phyloP scores from a whole-genome alignment of 2,888 invertebrate species.

The Eristalis tenax region DNA sequence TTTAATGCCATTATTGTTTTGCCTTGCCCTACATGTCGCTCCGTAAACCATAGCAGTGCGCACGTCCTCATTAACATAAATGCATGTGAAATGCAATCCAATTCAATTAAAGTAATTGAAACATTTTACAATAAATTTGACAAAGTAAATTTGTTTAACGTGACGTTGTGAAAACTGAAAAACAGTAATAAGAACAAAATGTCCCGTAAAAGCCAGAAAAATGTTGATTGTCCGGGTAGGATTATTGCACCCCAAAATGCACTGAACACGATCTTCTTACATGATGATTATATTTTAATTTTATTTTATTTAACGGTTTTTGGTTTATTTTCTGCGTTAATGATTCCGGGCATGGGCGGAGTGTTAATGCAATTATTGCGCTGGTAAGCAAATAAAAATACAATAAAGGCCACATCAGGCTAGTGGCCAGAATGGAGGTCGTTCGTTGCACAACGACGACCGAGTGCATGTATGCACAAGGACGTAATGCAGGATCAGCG shows the following conservation, averaged over 20 bases:
- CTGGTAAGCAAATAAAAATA: conserved; percentile 17
- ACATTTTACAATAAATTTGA: conserved; percentile 69
- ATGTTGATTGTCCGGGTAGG: background rate
- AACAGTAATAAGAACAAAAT: conserved; percentile 33
- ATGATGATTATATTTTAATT: conserved; percentile 41
- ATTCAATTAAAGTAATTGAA: conserved; percentile 69
- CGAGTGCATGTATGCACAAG: conserved; percentile 1
- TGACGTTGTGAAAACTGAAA: background rate
- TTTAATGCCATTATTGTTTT: conserved; percentile 15
- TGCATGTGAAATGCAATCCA: conserved; percentile 66
- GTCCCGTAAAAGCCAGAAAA: conserved; percentile 19
- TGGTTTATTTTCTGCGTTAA: conserved; percentile 20
- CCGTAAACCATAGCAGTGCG: background rate
- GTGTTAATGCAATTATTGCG: conserved; percentile 37
- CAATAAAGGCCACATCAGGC: conserved; percentile 17
- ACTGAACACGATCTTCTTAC: background rate
- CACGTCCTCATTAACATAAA: conserved; percentile 66
- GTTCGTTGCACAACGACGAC: background rate
- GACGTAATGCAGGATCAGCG: conserved; percentile 7
- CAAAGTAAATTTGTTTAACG: conserved; percentile 60
- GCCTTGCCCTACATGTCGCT: background rate
- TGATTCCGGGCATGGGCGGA: background rate
- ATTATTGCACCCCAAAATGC: background rate
- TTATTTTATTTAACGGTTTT: conserved; percentile 15
- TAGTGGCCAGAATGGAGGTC: background rate